Percentiles rank a stretch among this genome's conserved stretches.
Evolutionary conservation across 2,113 vertebrate species (phyloP).

Genomic region (Poecile atricapillus): DNA sequence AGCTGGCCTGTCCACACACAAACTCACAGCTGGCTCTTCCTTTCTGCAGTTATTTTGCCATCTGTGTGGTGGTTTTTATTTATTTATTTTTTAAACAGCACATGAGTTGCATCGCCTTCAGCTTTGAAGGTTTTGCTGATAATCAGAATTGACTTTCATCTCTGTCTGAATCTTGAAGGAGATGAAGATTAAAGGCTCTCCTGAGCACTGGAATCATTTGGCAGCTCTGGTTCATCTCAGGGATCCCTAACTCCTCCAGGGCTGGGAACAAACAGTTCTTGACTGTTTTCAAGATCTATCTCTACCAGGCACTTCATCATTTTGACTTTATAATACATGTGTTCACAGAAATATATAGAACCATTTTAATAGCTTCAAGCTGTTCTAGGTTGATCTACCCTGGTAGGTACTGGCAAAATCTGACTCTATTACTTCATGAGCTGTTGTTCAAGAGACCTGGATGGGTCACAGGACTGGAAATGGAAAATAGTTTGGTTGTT

Average conservation of each 20-base stretch:
- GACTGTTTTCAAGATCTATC: conserved; percentile 56
- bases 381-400: not conserved
- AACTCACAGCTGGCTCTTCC: not conserved
- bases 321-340: not conserved
- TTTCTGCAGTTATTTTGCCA: conserved; percentile 45
- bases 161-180: not conserved
- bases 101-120: not conserved
- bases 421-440: not conserved
- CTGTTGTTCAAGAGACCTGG: not conserved
- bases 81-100: not conserved
- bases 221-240: not conserved
- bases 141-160: not conserved
- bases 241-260: conserved; percentile 1
- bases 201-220: not conserved
- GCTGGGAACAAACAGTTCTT: conserved; percentile 43
- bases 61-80: not conserved
- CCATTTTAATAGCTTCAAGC: conserved; percentile 48
- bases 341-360: conserved; percentile 1
- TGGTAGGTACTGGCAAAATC: conserved; percentile 25
- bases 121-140: conserved; percentile 37
- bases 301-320: not conserved
- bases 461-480: not conserved
- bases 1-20: not conserved
- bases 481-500: not conserved
- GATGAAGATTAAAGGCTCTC: conserved; percentile 3